Evolutionary conservation across 2,888 invertebrate species (phyloP), one percentile per base, ranked within the genome.

Genomic region (Encarsia formosa): DNA sequence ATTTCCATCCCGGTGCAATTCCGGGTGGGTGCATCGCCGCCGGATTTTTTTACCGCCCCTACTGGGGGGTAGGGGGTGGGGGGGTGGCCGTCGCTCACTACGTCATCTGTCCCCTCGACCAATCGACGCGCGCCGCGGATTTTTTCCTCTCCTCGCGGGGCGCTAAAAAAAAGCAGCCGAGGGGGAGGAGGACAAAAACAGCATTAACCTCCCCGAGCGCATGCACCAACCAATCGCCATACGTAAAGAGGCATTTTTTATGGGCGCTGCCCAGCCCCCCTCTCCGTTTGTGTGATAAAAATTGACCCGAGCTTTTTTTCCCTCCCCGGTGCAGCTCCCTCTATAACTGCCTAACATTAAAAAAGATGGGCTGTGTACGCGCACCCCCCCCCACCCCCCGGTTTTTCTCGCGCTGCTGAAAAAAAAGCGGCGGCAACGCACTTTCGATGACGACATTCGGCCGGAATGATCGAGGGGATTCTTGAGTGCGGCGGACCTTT

Each of bases 221-320:
- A 13, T 15, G 26, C 29, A 4, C 66, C 69, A 71, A 72, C 73
- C 73, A 73, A 73, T 73, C 73, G 72, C 73, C 72, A 73, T 73
- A 73, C 72, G 73, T 73, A 73, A 73, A 73, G 73, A 73, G 72
- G 73, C 71, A 73, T 73, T 73, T 73, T 73, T 73, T 73, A 73
- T 73, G 72, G 73, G 71, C 66, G 69, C 71, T 66, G 67, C 66
- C 66, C 44, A 52, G 53, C 55, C 59, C 59, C 55, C 59, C 65
- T 63, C 66, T 65, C 70, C 68, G 70, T 69, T 69, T 70, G 70
- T 69, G 71, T 70, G 73, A 73, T 73, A 72, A 73, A 73, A 73
- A 73, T 73, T 73, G 73, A 73, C 71, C 71, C 68, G 71, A 71
- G 71, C 70, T 66, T 67, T 69, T 64, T 68, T 68, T 70, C 67